Evolutionary conservation across 2,797 vertebrate genomes (phyloP).

Genomic region (Emydoidea blandingii): DNA sequence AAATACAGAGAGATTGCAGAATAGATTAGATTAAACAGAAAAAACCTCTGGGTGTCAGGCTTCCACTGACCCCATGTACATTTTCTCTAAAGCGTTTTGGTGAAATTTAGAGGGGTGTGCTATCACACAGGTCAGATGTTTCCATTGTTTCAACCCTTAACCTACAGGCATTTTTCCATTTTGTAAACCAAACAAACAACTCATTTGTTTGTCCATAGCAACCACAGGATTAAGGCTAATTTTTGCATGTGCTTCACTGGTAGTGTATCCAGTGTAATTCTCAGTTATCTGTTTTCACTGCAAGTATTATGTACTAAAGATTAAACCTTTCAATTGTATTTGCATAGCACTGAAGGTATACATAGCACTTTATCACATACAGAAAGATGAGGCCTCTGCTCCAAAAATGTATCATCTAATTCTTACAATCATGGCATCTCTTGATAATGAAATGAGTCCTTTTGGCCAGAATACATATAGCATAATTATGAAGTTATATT

Average conservation of each 20-base stretch:
- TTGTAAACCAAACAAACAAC: conserved; percentile 15
- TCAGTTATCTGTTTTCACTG: background rate
- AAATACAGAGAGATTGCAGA: background rate
- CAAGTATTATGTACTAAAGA: background rate
- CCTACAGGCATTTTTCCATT: conserved; percentile 14
- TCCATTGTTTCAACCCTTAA: background rate
- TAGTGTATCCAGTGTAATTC: conserved; percentile 7
- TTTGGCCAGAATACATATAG: too few relatives aligned
- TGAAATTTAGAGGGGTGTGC: background rate
- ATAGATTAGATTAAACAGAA: background rate
- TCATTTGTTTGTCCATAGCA: background rate
- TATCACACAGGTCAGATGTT: background rate
- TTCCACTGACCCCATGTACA: background rate
- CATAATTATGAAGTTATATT: too few relatives aligned
- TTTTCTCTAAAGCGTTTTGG: background rate
- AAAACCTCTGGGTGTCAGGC: background rate
- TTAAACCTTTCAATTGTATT: background rate
- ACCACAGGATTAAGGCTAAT: conserved; percentile 1
- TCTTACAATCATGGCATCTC: too few relatives aligned
- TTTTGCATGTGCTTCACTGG: background rate
- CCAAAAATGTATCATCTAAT: background rate
- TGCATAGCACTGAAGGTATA: background rate
- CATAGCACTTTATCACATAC: background rate
- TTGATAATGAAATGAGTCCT: too few relatives aligned
- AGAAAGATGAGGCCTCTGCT: background rate